Base-by-base conservation (phyloP, 2,797 vertebrate genomes). In the Pangasius sanitwongsei region DNA sequence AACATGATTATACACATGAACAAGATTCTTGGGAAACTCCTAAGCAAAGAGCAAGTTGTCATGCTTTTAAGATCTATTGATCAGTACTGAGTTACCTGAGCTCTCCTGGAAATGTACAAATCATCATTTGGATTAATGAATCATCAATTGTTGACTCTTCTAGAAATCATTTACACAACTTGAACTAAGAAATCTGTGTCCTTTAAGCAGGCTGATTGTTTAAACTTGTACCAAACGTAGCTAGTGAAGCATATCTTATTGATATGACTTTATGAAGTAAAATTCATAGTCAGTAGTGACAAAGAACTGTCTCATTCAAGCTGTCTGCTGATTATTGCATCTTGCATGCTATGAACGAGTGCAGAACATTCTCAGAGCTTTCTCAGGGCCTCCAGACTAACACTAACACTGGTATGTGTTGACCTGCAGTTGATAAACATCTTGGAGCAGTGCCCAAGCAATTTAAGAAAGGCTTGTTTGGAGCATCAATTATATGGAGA, bases 401-500 rank as follows among this genome's bases (percentile, higher is more conserved):
- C 57, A 89, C 86, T 82, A 90, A 85, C 92, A 86, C 85, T 88
- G 91, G 89, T 92, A 92, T 92, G 92, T 89, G 91, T 91, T 92
- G 91, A 92, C 89, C 93, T 93, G 92, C 61, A 87, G 86, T 89
- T 91, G 91, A 93, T 93, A 93, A 94, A 92, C 91, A 93, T 93
- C 90, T 93, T 93, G 93, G 91, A 93, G 72, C 87, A 81, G 87
- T 85, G 91, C 93, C 92, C 87, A 91, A 91, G 85, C 89, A 92
- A 92, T 93, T 91, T 90, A 90, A 92, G 89, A 92, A 94, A 94
- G 90, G 90, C 89, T 90, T 91, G 90, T 92, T 92, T 91, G 85
- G 90, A 87, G 89, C 90, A 93, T 93, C 92, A 93, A 90, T 93
- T 91, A 92, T 93, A 88, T 88, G 75, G 90, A 90, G 91, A 91